Percentiles rank a stretch among this genome's conserved stretches.
These are phyloP conservation scores for Bombus impatiens DNA, from an alignment of 1,140 invertebrate species.

Conservation along the genomic window DNA sequence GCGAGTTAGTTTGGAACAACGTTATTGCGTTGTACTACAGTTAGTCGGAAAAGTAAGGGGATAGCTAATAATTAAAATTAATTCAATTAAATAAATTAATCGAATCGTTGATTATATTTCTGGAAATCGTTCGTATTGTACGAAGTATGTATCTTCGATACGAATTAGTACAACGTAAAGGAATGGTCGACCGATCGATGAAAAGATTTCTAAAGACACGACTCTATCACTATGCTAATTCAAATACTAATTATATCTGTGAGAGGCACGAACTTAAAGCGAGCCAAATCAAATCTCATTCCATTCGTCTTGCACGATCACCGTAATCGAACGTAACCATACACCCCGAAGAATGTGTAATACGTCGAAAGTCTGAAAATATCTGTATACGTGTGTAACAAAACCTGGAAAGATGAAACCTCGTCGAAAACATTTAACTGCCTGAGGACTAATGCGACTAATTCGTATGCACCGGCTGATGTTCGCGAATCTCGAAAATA, in stretches of 20 bases:
- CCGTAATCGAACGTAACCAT: neutral
- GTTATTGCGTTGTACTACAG: neutral
- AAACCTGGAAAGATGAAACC: neutral
- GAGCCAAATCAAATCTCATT: too few relatives aligned
- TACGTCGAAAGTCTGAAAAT: neutral
- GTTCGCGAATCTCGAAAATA: neutral
- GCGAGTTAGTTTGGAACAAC: neutral
- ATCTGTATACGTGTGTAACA: neutral
- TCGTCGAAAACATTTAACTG: slow-evolving; percentile 12
- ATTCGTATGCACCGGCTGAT: slow-evolving; percentile 18
- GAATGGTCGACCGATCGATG: too few relatives aligned
- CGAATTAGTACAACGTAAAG: too few relatives aligned
- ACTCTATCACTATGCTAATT: too few relatives aligned
- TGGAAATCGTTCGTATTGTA: neutral
- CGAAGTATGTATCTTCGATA: neutral
- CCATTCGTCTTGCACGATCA: too few relatives aligned
- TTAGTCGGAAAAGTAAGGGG: too few relatives aligned
- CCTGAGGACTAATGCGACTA: slow-evolving; percentile 1
- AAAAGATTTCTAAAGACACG: too few relatives aligned
- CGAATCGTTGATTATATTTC: neutral
- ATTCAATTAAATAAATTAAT: neutral
- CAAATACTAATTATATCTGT: too few relatives aligned
- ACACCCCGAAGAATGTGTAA: neutral
- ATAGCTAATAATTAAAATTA: too few relatives aligned
- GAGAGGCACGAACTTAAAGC: too few relatives aligned